A percentile compares a stretch with the other conserved stretches of the same genome.
Conservation (phyloP, 2,888 invertebrate genomes). For the Drosophila neotestacea region DNA sequence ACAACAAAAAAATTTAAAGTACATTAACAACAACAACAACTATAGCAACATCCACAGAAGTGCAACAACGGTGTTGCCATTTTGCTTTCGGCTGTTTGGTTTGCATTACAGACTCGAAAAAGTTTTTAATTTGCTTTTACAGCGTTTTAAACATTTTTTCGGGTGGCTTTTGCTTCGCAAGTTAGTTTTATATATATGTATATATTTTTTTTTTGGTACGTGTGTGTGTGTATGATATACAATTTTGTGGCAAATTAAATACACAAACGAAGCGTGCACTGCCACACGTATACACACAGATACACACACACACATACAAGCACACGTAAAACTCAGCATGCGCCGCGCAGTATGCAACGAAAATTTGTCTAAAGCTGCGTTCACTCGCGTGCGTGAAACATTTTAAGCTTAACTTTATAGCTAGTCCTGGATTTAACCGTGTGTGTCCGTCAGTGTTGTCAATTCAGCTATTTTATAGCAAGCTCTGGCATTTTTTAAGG, state of each 20-base stretch:
- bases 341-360: constrained; percentile 69
- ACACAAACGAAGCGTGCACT: constrained; percentile 64
- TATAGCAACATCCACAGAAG: constrained; percentile 1
- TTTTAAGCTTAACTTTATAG: constrained; percentile 48
- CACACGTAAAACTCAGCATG: constrained; percentile 29
- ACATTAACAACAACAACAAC: constrained; percentile 3
- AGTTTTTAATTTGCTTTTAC: constrained; percentile 72
- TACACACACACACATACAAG: constrained; percentile 16
- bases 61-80: constrained; percentile 44
- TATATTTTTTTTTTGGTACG: constrained; percentile 1
- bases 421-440: constrained; percentile 32
- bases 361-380: constrained; percentile 52
- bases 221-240: constrained; percentile 49
- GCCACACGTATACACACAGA: constrained; percentile 29
- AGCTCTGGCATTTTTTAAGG: no score
- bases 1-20: not conserved
- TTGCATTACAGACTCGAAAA: constrained; percentile 51
- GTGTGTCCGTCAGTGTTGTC: constrained; percentile 6
- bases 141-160: constrained; percentile 61
- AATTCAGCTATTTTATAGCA: no score
- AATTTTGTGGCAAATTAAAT: constrained; percentile 80
- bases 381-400: constrained; percentile 52
- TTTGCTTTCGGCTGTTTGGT: constrained; percentile 39
- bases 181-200: constrained; percentile 21
- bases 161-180: constrained; percentile 23